Base-by-base conservation (phyloP, 2,888 invertebrate genomes). In the Cactoblastis cactorum region DNA sequence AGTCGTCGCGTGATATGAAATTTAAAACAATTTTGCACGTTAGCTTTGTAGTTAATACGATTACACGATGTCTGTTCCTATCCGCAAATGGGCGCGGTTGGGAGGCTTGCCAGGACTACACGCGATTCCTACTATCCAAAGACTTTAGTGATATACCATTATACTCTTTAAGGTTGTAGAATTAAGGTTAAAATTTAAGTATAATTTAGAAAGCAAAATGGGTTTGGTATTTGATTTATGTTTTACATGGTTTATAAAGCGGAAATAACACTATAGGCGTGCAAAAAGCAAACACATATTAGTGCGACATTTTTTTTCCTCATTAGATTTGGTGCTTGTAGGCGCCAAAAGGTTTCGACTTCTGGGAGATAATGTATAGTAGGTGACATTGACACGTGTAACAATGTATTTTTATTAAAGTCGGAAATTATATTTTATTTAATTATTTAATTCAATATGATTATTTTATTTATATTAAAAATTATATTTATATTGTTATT, bases 81-180 rank as follows among this genome's bases (percentile, higher is more conserved):
- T 48, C 52, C 58, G 65, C 65, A 60, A 61, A 52, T 60, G 69
- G 80, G 80, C 57, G 80, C 67, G 80, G 62, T 70, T 48, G 50
- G 58, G 63, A 71, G 78, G 77, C 75, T 74, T 67, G 79, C 71
- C 71, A 53, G 51, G 52, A 53, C 50, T 60, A 54, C 81, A 81
- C 81, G 80, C 80, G 52, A 79, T 50, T 51, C 47, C 53, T 33
- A 41, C 53, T 54, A 35, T 54, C 46, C 51, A 45, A 6, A 17
- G 18, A 39, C 14, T 50, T 37, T 14, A n/a, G 17, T 39, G 47
- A 15, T 19, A n/a, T 14, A 15, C 28, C 33, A 53, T 32, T 41
- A 17, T 19, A 12, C 12, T 38, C 39, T 37, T 34, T 32, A 19
- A 45, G 48, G n/a, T 37, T 49, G 17, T 33, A 22, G n/a, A 0